Evolutionary conservation across 2,888 invertebrate genomes (phyloP), one percentile per base, ranked within the genome.

Genomic region (Cerastis leucographa): DNA sequence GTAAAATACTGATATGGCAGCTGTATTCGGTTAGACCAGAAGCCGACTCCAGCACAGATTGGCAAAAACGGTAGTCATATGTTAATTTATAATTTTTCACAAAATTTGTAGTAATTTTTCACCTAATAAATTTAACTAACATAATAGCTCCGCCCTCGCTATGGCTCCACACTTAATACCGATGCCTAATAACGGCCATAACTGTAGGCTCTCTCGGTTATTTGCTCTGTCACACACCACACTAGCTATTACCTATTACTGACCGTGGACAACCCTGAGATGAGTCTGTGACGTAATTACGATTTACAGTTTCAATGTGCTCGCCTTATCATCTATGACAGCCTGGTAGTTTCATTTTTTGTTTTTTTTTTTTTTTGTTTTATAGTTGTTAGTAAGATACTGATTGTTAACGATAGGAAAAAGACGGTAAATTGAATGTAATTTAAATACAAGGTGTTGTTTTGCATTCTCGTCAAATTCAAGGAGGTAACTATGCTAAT

Each of bases 251-350:
- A 76, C 69, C 65, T 76, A 81, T 80, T 65, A 85, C 85, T 87
- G 81, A 84, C 80, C 87, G 62, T 81, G 81, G 71, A 77, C 87
- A 88, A 81, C 73, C 83, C 77, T 82, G 67, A 64, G 81, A 85
- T 65, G 81, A 81, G 69, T 51, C 76, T 75, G 51, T 81, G 71
- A 85, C 82, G 75, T 81, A 64, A 83, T 75, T 72, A 69, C 61
- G 59, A 14, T 54, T 81, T 84, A 84, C 85, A 71, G 80, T 81
- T 79, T 44, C n/a, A 59, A n/a, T 67, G 59, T 68, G 66, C 68
- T 56, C 29, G 44, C 80, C 71, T 69, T 71, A 44, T 54, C 51
- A 61, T 72, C 25, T 29, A 69, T 84, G 81, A 12, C 51, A 19
- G 35, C 85, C 85, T 81, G 54, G 81, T 81, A 80, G 12, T n/a